Base-by-base conservation (phyloP, 2,888 invertebrate species). In the Monopis laevigella region DNA sequence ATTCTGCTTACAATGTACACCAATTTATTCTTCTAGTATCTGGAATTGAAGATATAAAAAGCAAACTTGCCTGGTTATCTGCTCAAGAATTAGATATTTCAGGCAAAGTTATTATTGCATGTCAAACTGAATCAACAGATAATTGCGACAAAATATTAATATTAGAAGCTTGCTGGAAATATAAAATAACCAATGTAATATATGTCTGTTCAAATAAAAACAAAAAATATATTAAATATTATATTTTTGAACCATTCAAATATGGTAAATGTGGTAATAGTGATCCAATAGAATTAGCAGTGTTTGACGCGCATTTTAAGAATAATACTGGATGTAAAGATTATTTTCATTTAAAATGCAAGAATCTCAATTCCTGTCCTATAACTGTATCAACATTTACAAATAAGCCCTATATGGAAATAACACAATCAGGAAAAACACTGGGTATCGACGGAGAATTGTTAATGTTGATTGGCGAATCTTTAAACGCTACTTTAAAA, bases 101-200 rank as follows among this genome's bases (percentile, higher is more conserved):
- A 1, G 71, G 71, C 0, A 65, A 59, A 45, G 67, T 56, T 45
- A 58, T 75, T n/a, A 50, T 73, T 8, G 47, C 69, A 36, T 75
- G 77, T 43, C 54, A 60, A 46, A 65, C 67, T 4, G 34, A 48
- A 27, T 39, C 46, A 8, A 8, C 10, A 2, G 3, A 14, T 26
- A 51, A 62, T 17, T 77, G 75, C 44, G 53, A 68, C 42, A 69
- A 72, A 50, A 38, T 41, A 2, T 46, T 53, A 39, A 62, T 64
- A 5, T 55, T 65, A 12, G 39, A 52, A 39, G 40, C 58, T 2
- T 58, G 73, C 24, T 75, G 71, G 74, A 44, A 58, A 26, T 48
- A 59, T 40, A 67, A 58, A 56, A 59, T 77, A 11, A 51, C 60
- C 2, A 69, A 74, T 49, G 59, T 72, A 1, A 50, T 73, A 14